Conservation (phyloP, 23 tunicate species). For the Trididemnum miniatum region DNA sequence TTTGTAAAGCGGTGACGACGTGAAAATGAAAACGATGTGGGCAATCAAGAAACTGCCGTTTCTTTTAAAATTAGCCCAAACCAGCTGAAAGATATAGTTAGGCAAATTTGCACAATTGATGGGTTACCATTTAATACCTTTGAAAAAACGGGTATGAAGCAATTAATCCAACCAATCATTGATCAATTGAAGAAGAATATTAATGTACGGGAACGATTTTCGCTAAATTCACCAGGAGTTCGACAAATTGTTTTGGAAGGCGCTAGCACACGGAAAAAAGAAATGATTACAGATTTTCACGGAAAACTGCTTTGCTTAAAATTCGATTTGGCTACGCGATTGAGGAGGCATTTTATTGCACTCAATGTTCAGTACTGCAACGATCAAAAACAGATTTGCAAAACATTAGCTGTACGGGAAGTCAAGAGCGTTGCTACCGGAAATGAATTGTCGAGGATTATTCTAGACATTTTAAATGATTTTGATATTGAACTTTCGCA, state of each 20-base stretch:
- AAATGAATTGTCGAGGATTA: background rate
- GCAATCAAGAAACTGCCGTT: too few species aligned
- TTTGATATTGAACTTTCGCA: background rate
- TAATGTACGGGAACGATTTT: background rate
- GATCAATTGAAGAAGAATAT: background rate
- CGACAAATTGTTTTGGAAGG: slow-evolving; percentile 9
- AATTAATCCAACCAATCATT: background rate
- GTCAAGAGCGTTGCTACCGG: slow-evolving; percentile 3
- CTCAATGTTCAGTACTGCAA: background rate
- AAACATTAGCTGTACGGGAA: slow-evolving; percentile 1
- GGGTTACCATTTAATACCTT: too few species aligned
- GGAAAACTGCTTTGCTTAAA: slow-evolving; percentile 5
- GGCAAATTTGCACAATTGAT: too few species aligned
- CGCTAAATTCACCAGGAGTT: background rate
- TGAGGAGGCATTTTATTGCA: slow-evolving; percentile 1
- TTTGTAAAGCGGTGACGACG: too few species aligned
- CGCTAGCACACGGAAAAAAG: background rate
- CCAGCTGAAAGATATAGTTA: too few species aligned
- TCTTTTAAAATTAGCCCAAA: too few species aligned
- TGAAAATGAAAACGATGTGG: too few species aligned
- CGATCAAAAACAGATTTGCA: background rate
- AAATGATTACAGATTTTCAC: background rate
- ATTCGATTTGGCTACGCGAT: background rate
- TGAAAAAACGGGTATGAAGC: background rate
- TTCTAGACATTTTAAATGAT: background rate